Base-by-base conservation (phyloP, 2,888 invertebrate genomes). In the Homarus gammarus region DNA sequence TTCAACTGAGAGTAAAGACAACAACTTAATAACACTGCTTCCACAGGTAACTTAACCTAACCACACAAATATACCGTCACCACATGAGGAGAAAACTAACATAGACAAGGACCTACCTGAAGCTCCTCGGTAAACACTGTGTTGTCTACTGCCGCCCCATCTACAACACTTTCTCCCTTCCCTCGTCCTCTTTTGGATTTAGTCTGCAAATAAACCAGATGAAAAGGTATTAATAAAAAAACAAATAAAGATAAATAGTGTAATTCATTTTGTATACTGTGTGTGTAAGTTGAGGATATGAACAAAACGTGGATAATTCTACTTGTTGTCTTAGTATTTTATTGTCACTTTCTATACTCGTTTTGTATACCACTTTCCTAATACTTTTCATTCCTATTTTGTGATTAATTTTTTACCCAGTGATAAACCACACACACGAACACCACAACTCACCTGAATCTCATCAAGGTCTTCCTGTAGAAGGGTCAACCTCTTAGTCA, bases 401-500 rank as follows among this genome's bases (percentile, higher is more conserved):
- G n/a, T n/a, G n/a, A n/a, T n/a, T n/a, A n/a, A n/a, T n/a, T n/a
- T n/a, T n/a, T n/a, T n/a, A n/a, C n/a, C n/a, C n/a, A n/a, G n/a
- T n/a, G n/a, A n/a, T n/a, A n/a, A n/a, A n/a, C n/a, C n/a, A n/a
- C n/a, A n/a, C n/a, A 56, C 56, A 22, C 56, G 22, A 56, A 56
- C 49, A 51, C 22, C 49, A 72, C n/a, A 36, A 56, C 49, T 38
- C 31, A 90, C 91, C 84, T 91, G 73, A 27, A 88, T 90, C 92
- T 95, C 95, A 94, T 97, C 97, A 83, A 98, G 95, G 93, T 98
- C 98, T 93, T 97, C 97, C 94, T 99, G 99, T 92, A 99, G 95
- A 82, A 98, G 96, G n/a, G 97, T 96, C 51, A 99, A 97, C 91
- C 99, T 95, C 93, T 97, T 97, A 79, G 98, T 97, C 92, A 99